Evolutionary conservation across 2,888 invertebrate species (phyloP).

Genomic region (Spisula solida): DNA sequence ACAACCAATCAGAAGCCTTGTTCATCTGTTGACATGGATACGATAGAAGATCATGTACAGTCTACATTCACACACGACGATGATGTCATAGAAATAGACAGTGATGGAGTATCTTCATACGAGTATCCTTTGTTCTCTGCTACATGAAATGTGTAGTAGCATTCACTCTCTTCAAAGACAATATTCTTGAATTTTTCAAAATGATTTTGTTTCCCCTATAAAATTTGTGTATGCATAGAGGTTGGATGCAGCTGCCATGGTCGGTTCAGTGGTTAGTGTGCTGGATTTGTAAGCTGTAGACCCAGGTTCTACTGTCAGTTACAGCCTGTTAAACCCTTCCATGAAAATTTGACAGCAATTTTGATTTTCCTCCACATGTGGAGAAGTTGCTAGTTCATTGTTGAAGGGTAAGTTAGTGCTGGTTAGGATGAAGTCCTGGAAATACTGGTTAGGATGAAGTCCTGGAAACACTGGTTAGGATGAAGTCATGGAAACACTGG

Average conservation of each 20-base stretch:
- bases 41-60: slow-evolving; percentile 58
- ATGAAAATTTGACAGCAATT: no score
- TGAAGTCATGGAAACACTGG: no score
- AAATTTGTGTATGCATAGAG: no score
- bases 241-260: no score
- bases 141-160: neutral
- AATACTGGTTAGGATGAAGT: no score
- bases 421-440: no score
- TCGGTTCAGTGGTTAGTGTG: neutral
- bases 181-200: neutral
- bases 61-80: slow-evolving; percentile 39
- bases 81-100: slow-evolving; percentile 61
- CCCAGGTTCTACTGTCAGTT: no score
- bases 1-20: slow-evolving; percentile 75
- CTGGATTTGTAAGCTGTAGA: neutral
- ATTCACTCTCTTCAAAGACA: neutral
- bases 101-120: slow-evolving; percentile 48
- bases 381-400: no score
- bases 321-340: no score
- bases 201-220: neutral
- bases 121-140: slow-evolving; percentile 62
- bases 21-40: slow-evolving; percentile 69
- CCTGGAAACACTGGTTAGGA: no score
- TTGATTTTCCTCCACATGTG: no score
- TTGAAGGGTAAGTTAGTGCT: no score